Conservation (phyloP, 2,888 invertebrate genomes). For the Copidosoma aretas region DNA sequence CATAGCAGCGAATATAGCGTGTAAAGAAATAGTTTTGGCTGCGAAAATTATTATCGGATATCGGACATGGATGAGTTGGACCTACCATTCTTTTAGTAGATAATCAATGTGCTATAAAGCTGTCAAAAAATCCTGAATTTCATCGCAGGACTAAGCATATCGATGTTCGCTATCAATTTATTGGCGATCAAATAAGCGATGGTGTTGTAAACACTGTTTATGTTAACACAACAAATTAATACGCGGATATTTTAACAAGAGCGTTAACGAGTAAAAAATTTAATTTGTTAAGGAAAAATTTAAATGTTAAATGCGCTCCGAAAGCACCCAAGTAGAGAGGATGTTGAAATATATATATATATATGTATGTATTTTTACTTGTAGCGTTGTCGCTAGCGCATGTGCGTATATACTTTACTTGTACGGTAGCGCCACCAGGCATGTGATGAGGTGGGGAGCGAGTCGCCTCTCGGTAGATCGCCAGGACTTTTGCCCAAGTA, state of each 20-base stretch:
- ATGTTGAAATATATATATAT: not conserved
- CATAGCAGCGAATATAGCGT: too few relatives aligned
- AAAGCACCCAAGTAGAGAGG: not conserved
- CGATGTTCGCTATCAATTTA: constrained; percentile 44
- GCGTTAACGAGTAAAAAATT: not conserved
- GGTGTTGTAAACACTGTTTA: constrained; percentile 28
- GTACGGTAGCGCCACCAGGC: too few relatives aligned
- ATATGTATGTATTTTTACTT: too few relatives aligned
- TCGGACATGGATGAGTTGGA: constrained; percentile 33
- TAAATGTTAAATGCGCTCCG: not conserved
- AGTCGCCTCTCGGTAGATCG: too few relatives aligned
- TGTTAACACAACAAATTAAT: constrained; percentile 34
- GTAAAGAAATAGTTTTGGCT: constrained; percentile 47
- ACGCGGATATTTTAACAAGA: constrained; percentile 47
- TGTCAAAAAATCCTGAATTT: constrained; percentile 44
- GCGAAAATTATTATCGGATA: constrained; percentile 40
- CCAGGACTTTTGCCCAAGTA: too few relatives aligned
- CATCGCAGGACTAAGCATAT: constrained; percentile 47
- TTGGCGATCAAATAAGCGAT: constrained; percentile 38
- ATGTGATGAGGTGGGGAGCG: too few relatives aligned
- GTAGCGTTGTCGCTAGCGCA: too few relatives aligned
- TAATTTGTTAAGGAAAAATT: not conserved
- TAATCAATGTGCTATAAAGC: constrained; percentile 45
- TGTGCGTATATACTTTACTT: too few relatives aligned
- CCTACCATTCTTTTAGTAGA: constrained; percentile 39